Percentiles rank a stretch among this genome's conserved stretches.
Evolutionary conservation across 35 echinoderm and acorn worm species (phyloP).

Genomic region (Hemicentrotus pulcherrimus): DNA sequence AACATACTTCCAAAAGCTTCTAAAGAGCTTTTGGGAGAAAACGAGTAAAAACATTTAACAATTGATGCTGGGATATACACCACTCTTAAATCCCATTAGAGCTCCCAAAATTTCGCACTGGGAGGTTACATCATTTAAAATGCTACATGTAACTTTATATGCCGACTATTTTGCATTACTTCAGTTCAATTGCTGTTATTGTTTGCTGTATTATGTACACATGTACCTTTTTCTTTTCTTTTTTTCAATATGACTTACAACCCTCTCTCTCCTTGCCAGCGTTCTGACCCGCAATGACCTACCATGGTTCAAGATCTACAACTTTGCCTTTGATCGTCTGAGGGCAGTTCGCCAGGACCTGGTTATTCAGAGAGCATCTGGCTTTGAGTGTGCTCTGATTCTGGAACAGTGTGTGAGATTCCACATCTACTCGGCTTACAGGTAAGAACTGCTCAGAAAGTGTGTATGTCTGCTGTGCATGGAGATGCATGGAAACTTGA

Average conservation of each 20-base stretch:
- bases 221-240: neutral
- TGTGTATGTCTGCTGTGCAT: too few species aligned
- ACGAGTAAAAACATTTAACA: too few species aligned
- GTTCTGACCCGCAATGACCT: conserved; percentile 65
- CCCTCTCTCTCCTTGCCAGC: conserved; percentile 34
- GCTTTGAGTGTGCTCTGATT: conserved; percentile 56
- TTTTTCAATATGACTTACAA: neutral
- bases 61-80: too few species aligned
- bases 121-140: too few species aligned
- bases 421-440: conserved; percentile 84
- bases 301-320: conserved; percentile 65
- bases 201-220: neutral
- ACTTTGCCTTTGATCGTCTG: conserved; percentile 91
- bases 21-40: too few species aligned
- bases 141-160: too few species aligned
- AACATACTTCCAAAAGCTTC: too few species aligned
- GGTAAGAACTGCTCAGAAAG: conserved; percentile 40
- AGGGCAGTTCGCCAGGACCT: conserved; percentile 84
- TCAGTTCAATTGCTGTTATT: neutral
- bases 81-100: too few species aligned
- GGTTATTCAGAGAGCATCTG: conserved; percentile 74
- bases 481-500: too few species aligned
- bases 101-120: too few species aligned
- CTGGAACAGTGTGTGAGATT: conserved; percentile 79
- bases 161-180: too few species aligned